A percentile compares a stretch with the other conserved stretches of the same genome.
Evolutionary conservation across 1,140 invertebrate genomes (phyloP).

Genomic region (Lepidurus apus): DNA sequence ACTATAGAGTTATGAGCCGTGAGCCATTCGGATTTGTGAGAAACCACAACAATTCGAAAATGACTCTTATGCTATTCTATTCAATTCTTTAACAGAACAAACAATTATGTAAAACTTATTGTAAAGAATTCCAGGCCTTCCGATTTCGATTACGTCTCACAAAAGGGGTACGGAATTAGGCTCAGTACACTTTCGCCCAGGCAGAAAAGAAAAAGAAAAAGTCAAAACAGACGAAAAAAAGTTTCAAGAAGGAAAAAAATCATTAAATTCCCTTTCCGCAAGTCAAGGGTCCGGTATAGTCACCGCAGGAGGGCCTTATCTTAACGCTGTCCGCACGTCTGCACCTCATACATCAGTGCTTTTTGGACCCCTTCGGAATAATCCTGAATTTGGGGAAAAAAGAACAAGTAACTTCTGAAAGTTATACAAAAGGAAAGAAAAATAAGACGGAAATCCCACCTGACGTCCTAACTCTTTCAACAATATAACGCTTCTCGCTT

Average conservation of each 20-base stretch:
- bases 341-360: slow-evolving; percentile 14
- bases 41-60: too few relatives aligned
- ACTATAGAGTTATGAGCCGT: too few relatives aligned
- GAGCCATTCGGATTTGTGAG: too few relatives aligned
- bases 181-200: background rate
- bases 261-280: slow-evolving; percentile 17
- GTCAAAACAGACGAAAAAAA: background rate
- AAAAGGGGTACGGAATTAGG: too few relatives aligned
- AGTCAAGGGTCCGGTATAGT: slow-evolving; percentile 21
- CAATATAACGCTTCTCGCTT: slow-evolving; percentile 1
- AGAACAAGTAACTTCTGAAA: background rate
- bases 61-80: too few relatives aligned
- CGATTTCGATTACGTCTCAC: too few relatives aligned
- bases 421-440: slow-evolving; percentile 10
- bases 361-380: background rate
- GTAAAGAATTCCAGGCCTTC: too few relatives aligned
- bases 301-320: slow-evolving; percentile 6
- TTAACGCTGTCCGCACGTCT: slow-evolving; percentile 8
- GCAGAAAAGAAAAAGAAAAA: background rate
- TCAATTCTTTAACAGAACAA: too few relatives aligned
- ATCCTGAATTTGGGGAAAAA: background rate
- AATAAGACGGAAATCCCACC: slow-evolving; percentile 3
- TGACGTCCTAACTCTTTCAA: slow-evolving; percentile 15
- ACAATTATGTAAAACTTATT: too few relatives aligned
- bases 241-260: background rate